Percentiles rank a stretch among this genome's conserved stretches.
phyloP scores from a whole-genome alignment of 1,140 invertebrate species.

The Drosophila insularis region DNA sequence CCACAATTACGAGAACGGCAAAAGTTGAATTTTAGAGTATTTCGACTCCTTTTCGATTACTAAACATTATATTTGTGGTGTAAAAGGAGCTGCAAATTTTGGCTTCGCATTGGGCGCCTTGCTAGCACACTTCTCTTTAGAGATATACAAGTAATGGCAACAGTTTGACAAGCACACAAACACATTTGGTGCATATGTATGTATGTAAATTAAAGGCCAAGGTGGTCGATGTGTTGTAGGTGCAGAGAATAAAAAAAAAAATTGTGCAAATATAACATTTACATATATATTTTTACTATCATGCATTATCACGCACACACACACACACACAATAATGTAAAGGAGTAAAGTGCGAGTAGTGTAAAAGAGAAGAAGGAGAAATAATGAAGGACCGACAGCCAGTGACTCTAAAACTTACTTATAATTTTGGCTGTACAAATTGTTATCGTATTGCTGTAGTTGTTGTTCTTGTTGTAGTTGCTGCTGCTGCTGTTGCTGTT shows the following conservation, averaged over 20 bases:
- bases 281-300: slow-evolving; percentile 14
- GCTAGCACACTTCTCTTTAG: neutral
- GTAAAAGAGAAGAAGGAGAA: neutral
- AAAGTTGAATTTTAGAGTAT: no score
- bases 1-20: no score
- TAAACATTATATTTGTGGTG: no score
- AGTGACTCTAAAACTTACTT: slow-evolving; percentile 73
- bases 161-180: slow-evolving; percentile 41
- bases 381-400: slow-evolving; percentile 18
- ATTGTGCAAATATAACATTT: slow-evolving; percentile 34
- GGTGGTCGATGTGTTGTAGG: neutral
- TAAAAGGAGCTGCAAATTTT: no score
- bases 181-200: slow-evolving; percentile 44
- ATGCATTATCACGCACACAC: slow-evolving; percentile 9
- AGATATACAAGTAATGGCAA: slow-evolving; percentile 3
- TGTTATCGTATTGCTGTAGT: slow-evolving; percentile 71
- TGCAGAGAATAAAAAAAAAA: slow-evolving; percentile 3
- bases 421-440: slow-evolving; percentile 75
- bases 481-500: slow-evolving; percentile 46
- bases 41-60: no score
- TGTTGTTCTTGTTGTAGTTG: slow-evolving; percentile 54
- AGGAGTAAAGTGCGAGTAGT: neutral
- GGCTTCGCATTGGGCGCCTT: no score
- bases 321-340: slow-evolving; percentile 23
- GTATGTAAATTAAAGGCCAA: slow-evolving; percentile 36